phyloP scores from a whole-genome alignment of 2,113 vertebrate species.

The Saccopteryx bilineata region DNA sequence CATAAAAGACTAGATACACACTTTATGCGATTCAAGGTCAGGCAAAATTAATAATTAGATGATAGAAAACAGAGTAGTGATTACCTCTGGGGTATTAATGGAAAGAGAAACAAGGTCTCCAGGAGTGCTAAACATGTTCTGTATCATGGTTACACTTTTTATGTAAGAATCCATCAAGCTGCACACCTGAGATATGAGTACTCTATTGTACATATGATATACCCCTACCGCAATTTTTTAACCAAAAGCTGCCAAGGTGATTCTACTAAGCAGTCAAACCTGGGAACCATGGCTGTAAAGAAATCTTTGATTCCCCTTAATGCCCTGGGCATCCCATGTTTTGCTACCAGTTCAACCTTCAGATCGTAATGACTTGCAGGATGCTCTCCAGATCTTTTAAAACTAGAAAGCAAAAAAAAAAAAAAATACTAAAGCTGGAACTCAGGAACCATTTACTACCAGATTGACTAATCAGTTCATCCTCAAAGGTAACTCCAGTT shows the following conservation, averaged over 20 bases:
- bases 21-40: slow-evolving; percentile 9
- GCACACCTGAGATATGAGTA: background rate
- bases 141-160: background rate
- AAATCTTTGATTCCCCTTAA: background rate
- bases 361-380: background rate
- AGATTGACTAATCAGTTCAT: background rate
- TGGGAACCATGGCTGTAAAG: background rate
- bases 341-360: background rate
- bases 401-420: slow-evolving; percentile 23
- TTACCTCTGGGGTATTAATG: background rate
- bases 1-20: background rate
- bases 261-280: background rate
- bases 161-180: background rate
- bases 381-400: background rate
- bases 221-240: background rate
- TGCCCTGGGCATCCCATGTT: background rate
- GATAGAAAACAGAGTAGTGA: slow-evolving; percentile 9
- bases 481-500: background rate
- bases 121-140: background rate
- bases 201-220: background rate
- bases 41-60: background rate
- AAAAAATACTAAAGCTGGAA: background rate
- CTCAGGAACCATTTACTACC: background rate
- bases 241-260: background rate
- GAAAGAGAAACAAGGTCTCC: background rate